Conservation (phyloP, 2,113 vertebrate genomes). For the Crotalus horridus region DNA sequence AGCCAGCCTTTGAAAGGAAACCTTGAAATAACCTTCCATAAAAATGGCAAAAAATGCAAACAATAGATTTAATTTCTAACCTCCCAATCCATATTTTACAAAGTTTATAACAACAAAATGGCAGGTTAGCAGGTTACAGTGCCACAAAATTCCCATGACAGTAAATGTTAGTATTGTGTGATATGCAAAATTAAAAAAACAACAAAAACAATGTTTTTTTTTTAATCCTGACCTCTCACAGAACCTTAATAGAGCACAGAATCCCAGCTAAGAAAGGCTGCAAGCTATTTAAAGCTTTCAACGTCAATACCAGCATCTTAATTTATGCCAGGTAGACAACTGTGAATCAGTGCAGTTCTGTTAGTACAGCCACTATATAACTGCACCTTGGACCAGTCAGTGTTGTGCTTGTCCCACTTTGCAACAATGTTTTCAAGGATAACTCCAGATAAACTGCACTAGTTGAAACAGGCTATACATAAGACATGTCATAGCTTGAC, state of each 20-base stretch:
- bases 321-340: neutral
- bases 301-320: neutral
- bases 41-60: neutral
- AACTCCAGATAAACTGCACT: neutral
- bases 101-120: neutral
- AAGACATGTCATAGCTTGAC: neutral
- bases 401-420: neutral
- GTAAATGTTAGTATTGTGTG: neutral
- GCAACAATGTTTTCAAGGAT: neutral
- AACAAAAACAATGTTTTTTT: neutral
- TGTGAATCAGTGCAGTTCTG: neutral
- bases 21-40: neutral
- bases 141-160: neutral
- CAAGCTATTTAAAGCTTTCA: neutral
- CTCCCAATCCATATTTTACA: neutral
- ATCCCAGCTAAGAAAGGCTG: neutral
- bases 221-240: neutral
- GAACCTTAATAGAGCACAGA: neutral
- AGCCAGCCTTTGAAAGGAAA: neutral
- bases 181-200: neutral
- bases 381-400: neutral
- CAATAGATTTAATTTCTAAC: neutral
- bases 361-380: neutral
- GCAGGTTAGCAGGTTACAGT: neutral
- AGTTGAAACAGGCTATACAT: neutral